phyloP scores from a whole-genome alignment of 2,797 vertebrate species.

The Cyprinodon diabolis region DNA sequence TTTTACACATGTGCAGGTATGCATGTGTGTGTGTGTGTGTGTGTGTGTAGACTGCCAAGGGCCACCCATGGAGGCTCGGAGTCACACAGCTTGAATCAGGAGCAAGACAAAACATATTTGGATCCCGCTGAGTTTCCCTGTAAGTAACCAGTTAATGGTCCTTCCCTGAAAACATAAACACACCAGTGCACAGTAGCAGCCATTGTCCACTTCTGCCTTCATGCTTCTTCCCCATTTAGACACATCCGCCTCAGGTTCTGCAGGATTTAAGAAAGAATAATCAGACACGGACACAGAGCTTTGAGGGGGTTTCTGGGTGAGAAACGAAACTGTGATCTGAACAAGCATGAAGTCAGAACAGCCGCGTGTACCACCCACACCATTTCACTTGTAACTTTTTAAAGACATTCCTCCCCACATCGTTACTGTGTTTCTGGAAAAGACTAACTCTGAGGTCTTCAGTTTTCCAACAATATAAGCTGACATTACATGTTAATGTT shows the following conservation, averaged over 20 bases:
- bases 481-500: neutral
- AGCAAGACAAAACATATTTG: constrained; percentile 69
- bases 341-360: constrained; percentile 9
- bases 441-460: neutral
- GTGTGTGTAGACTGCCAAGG: constrained; percentile 16
- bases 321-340: constrained; percentile 15
- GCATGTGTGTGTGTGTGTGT: neutral
- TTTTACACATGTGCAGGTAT: neutral
- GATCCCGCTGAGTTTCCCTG: constrained; percentile 63
- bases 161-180: constrained; percentile 60
- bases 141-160: constrained; percentile 59
- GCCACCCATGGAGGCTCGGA: constrained; percentile 75
- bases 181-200: constrained; percentile 47
- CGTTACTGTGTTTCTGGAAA: constrained; percentile 4
- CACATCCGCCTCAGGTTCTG: constrained; percentile 30
- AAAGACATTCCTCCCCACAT: neutral
- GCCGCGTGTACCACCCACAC: neutral
- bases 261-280: constrained; percentile 26
- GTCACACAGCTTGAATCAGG: constrained; percentile 71
- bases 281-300: constrained; percentile 11
- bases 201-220: constrained; percentile 38
- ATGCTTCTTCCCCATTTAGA: constrained; percentile 33
- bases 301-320: constrained; percentile 18
- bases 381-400: constrained; percentile 7
- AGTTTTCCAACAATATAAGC: neutral